Evolutionary conservation across 2,888 invertebrate species (phyloP).

Genomic region (Ligdia adustata): DNA sequence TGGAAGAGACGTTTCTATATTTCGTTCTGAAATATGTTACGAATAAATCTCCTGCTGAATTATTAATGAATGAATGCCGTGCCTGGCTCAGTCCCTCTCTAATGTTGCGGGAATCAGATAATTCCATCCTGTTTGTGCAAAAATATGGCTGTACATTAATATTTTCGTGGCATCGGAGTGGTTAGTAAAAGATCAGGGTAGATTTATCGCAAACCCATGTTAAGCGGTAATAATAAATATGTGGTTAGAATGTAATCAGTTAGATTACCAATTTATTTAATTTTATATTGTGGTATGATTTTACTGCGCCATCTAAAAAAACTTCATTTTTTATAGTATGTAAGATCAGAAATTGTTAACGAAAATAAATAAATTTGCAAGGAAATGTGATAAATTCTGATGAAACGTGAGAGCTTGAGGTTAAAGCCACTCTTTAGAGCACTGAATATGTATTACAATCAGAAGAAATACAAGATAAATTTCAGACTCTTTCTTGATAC

Average conservation of each 20-base stretch:
- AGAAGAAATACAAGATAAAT: too few species aligned
- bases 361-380: slow-evolving; percentile 1
- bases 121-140: slow-evolving; percentile 2
- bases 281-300: too few species aligned
- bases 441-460: too few species aligned
- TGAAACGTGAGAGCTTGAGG: slow-evolving; percentile 7
- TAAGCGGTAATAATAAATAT: slow-evolving; percentile 7
- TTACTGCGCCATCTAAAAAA: too few species aligned
- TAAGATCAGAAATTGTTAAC: not conserved
- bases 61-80: slow-evolving; percentile 27
- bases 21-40: slow-evolving; percentile 25
- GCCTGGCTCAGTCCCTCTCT: slow-evolving; percentile 7
- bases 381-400: slow-evolving; percentile 2
- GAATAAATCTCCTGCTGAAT: slow-evolving; percentile 31
- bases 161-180: slow-evolving; percentile 7
- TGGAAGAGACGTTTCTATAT: slow-evolving; percentile 28
- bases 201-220: slow-evolving; percentile 11
- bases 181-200: slow-evolving; percentile 11
- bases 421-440: not conserved
- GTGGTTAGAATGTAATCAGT: too few species aligned
- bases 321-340: too few species aligned
- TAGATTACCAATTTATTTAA: too few species aligned
- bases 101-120: slow-evolving; percentile 1
- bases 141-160: slow-evolving; percentile 10
- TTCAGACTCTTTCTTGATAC: too few species aligned